Conservation (phyloP, 2,888 invertebrate genomes). For the Idaea dimidiata region DNA sequence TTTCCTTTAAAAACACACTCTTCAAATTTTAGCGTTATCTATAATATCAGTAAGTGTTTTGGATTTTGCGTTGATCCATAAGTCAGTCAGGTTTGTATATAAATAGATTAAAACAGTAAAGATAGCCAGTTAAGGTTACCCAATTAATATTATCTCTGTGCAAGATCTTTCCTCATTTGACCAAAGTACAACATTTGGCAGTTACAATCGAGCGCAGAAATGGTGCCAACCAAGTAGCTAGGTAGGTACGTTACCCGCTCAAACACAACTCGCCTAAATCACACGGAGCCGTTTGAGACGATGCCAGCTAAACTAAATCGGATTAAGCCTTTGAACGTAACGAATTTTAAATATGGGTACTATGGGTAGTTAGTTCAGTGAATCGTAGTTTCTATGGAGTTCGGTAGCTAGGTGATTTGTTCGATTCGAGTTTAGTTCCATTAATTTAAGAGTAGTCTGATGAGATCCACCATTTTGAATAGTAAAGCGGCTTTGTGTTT, state of each 20-base stretch:
- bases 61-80: no score
- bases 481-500: not conserved
- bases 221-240: not conserved
- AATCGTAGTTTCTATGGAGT: slow-evolving; percentile 32
- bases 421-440: slow-evolving; percentile 1
- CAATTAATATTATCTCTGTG: no score
- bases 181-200: slow-evolving; percentile 3
- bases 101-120: no score
- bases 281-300: slow-evolving; percentile 48
- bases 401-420: not conserved
- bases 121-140: no score
- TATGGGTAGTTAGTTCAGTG: slow-evolving; percentile 50
- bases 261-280: slow-evolving; percentile 37
- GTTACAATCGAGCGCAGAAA: not conserved
- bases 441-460: not conserved
- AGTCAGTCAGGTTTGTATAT: no score
- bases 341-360: slow-evolving; percentile 64
- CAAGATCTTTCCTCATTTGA: not conserved
- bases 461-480: slow-evolving; percentile 3
- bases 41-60: no score
- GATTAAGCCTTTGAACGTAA: slow-evolving; percentile 52
- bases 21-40: no score
- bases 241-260: slow-evolving; percentile 11
- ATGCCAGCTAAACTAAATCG: slow-evolving; percentile 53
- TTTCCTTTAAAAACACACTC: no score